Conservation (phyloP, 2,888 invertebrate genomes). For the Tetragnatha montana region DNA sequence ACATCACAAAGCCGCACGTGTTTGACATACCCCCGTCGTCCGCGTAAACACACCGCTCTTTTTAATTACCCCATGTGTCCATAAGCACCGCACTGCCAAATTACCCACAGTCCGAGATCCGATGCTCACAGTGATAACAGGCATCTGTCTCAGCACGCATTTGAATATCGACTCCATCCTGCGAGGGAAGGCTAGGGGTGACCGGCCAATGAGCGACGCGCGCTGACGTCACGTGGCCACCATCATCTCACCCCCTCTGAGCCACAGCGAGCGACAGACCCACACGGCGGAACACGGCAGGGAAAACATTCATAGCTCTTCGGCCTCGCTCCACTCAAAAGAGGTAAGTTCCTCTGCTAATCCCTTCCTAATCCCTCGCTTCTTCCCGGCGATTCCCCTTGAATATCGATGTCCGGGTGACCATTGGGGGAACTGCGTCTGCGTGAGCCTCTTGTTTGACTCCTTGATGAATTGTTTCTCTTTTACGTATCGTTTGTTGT, state of each 20-base stretch:
- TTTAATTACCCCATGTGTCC: no score
- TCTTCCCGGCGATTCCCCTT: no score
- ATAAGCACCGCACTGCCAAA: neutral
- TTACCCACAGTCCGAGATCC: neutral
- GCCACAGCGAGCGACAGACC: slow-evolving; percentile 36
- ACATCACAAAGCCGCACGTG: no score
- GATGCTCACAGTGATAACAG: slow-evolving; percentile 5
- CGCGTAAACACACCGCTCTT: no score
- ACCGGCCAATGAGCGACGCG: slow-evolving; percentile 54
- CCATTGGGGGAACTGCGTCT: neutral
- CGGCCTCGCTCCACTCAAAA: neutral
- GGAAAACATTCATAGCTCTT: slow-evolving; percentile 20
- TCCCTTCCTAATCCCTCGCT: no score
- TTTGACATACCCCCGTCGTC: no score
- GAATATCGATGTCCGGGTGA: no score
- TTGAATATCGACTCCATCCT: slow-evolving; percentile 68
- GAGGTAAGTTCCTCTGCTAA: no score
- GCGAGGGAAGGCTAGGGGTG: slow-evolving; percentile 62
- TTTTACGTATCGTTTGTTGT: no score
- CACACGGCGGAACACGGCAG: slow-evolving; percentile 26
- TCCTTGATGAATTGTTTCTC: neutral
- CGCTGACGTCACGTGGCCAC: slow-evolving; percentile 51
- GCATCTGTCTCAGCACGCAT: slow-evolving; percentile 41
- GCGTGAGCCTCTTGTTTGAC: neutral
- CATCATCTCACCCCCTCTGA: slow-evolving; percentile 46